Percentiles rank a stretch among this genome's conserved stretches.
Conservation (phyloP, 2,113 vertebrate genomes). For the Lamprotornis superbus region DNA sequence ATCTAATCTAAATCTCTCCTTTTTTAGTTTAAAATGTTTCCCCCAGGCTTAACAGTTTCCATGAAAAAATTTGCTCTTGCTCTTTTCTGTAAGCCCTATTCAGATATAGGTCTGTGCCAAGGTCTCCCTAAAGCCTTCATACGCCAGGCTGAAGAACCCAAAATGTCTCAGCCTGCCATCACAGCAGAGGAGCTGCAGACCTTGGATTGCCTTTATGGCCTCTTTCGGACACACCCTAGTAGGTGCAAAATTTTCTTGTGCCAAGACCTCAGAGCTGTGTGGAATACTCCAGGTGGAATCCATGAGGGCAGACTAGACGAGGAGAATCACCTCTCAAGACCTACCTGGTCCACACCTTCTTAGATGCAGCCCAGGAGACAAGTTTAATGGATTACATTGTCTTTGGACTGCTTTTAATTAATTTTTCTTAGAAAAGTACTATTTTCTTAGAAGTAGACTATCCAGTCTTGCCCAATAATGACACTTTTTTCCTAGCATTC, state of each 20-base stretch:
- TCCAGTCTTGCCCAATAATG: not conserved
- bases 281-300: not conserved
- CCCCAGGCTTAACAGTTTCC: not conserved
- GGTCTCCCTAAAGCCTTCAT: not conserved
- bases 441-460: not conserved
- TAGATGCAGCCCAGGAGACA: not conserved
- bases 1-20: not conserved
- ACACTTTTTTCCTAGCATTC: not conserved
- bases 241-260: not conserved
- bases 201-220: not conserved
- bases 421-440: not conserved
- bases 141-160: rapidly evolving
- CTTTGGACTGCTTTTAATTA: not conserved
- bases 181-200: not conserved
- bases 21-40: not conserved
- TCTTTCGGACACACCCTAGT: not conserved
- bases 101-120: not conserved
- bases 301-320: not conserved
- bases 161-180: not conserved
- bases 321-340: not conserved
- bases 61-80: not conserved
- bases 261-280: not conserved
- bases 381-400: not conserved
- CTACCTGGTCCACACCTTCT: too few species aligned
- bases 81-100: not conserved